Evolutionary conservation across 2,113 vertebrate genomes (phyloP), one percentile per base, ranked within the genome.

Genomic region (Atherinomorus stipes): DNA sequence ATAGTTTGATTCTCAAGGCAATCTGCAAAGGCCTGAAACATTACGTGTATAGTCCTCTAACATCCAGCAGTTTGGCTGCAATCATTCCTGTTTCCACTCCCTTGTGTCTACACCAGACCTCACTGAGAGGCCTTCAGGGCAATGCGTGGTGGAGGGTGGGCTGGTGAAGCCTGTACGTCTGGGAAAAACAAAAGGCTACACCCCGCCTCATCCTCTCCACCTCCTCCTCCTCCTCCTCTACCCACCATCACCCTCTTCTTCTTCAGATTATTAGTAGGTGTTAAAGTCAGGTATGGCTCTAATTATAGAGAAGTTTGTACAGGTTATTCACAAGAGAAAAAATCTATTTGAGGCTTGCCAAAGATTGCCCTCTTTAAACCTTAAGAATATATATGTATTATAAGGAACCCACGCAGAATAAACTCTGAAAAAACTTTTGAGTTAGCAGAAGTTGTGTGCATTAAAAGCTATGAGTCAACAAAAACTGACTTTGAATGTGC

Each of bases 231-330:
- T 63, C 49, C 58, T 44, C 34, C 63, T 70, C 69, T 63, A 67
- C 75, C 78, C 84, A 78, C 80, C 50, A 53, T 69, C 64, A 2
- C 70, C 78, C 74, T 83, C 83, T 38, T 66, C 70, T 49, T 76
- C 82, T 65, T 71, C 12, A 75, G 62, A 81, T 90, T 77, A 84
- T 86, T 83, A 86, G 91, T 89, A 88, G 90, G 89, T 84, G 84
- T 85, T 85, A 77, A 81, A 90, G 90, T 68, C 79, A 89, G 86
- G 90, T 88, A 90, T 85, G 87, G 84, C 81, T 89, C 79, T 88
- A 92, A 93, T 93, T 91, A 92, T 80, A 81, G 83, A 58, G 80
- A 88, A 0, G 65, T 86, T 85, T 71, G 64, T 8, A 19, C 44
- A 47, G n/a, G 44, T 18, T 47, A 78, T 58, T 69, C 61, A 23